These are phyloP conservation scores for Blastomussa wellsi DNA, from an alignment of 92 coral and sea anemone genomes.

Conservation along the genomic window DNA sequence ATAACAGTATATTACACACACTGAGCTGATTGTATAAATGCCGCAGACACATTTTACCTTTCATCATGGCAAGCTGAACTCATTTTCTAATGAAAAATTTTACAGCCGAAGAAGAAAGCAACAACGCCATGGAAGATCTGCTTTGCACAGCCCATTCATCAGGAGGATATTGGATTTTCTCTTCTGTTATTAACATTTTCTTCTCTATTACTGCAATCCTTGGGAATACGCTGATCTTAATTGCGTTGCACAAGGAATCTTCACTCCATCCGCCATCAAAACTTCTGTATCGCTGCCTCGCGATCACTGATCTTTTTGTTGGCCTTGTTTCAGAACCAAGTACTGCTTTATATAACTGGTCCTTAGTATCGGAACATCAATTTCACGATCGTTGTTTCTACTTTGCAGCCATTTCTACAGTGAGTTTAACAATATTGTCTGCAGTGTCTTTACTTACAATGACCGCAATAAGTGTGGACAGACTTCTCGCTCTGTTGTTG, in stretches of 20 bases:
- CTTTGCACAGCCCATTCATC: background rate
- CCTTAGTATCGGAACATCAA: too few relatives aligned
- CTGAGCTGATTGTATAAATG: too few relatives aligned
- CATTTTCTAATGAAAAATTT: too few relatives aligned
- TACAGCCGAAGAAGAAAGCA: too few relatives aligned
- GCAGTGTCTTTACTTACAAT: background rate
- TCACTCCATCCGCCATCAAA: slow-evolving; percentile 14
- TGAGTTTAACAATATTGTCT: background rate
- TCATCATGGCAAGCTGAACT: too few relatives aligned
- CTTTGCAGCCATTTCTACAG: background rate
- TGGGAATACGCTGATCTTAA: background rate
- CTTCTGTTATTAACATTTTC: background rate
- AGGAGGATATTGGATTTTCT: background rate
- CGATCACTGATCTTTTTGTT: background rate
- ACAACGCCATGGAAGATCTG: background rate
- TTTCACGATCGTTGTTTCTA: background rate
- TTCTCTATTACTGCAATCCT: background rate
- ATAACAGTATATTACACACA: too few relatives aligned
- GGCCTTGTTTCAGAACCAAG: slow-evolving; percentile 11
- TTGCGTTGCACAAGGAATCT: slow-evolving; percentile 3
- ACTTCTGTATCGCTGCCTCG: background rate
- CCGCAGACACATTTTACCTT: too few relatives aligned
- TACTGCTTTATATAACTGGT: background rate
- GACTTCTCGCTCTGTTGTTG: slow-evolving; percentile 28
- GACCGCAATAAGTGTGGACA: slow-evolving; percentile 8